Percentiles rank a stretch among this genome's conserved stretches.
These are phyloP conservation scores for Nannoperca obscura DNA, from an alignment of 2,797 vertebrate species.

Conservation along the genomic window DNA sequence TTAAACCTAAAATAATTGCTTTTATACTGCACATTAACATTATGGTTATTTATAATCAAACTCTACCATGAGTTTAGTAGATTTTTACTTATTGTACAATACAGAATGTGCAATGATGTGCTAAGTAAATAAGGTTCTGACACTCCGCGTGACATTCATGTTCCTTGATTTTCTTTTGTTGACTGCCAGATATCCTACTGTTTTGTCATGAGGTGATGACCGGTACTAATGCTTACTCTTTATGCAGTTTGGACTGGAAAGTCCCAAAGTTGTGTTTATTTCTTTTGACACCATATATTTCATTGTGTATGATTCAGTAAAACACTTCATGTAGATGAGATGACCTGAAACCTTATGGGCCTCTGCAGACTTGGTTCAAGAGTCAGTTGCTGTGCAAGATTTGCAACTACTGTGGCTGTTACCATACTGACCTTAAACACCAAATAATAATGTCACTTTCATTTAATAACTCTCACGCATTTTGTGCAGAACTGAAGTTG, in stretches of 20 bases:
- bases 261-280: background rate
- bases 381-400: background rate
- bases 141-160: background rate
- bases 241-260: background rate
- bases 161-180: background rate
- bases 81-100: background rate
- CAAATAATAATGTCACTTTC: background rate
- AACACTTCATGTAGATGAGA: background rate
- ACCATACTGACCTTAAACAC: background rate
- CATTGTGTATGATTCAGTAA: background rate
- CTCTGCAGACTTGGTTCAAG: background rate
- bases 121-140: background rate
- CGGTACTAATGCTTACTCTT: background rate
- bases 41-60: background rate
- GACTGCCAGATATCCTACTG: background rate
- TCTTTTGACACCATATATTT: background rate
- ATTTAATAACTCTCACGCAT: background rate
- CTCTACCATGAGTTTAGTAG: background rate
- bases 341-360: background rate
- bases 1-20: background rate
- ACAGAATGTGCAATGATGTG: background rate
- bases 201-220: background rate
- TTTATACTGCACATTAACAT: background rate
- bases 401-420: background rate
- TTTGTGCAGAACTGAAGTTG: background rate